Conservation (phyloP, 2,797 vertebrate species). For the Carapus acus region DNA sequence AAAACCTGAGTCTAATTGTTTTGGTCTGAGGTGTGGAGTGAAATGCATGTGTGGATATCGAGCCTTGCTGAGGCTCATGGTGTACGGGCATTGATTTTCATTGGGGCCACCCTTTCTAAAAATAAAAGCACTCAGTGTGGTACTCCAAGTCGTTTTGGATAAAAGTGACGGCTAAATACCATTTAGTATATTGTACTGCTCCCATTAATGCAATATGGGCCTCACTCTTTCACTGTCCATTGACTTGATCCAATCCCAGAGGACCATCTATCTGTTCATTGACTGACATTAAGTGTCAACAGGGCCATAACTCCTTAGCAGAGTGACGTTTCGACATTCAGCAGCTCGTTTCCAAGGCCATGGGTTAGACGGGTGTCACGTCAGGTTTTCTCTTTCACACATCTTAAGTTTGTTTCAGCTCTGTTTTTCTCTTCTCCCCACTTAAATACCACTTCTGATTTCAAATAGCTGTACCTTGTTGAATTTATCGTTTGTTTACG, state of each 20-base stretch:
- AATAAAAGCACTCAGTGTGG: conserved; percentile 68
- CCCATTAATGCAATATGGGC: conserved; percentile 62
- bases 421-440: too few species aligned
- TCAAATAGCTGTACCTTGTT: too few species aligned
- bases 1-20: not conserved
- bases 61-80: conserved; percentile 16
- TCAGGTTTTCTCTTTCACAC: conserved; percentile 2
- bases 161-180: conserved; percentile 69
- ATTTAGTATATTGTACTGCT: conserved; percentile 66
- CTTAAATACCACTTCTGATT: too few species aligned
- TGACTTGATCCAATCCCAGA: conserved; percentile 59
- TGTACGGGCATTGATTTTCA: conserved; percentile 25
- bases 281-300: conserved; percentile 66
- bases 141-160: conserved; percentile 59
- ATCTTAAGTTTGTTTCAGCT: too few species aligned
- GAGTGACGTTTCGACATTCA: conserved; percentile 64
- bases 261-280: conserved; percentile 66
- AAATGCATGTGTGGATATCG: conserved; percentile 2
- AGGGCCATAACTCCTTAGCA: conserved; percentile 59
- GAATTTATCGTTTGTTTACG: too few species aligned
- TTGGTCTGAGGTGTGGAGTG: not conserved
- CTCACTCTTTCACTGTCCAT: conserved; percentile 53
- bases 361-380: conserved; percentile 54
- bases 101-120: conserved; percentile 51
- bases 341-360: conserved; percentile 56